These are phyloP conservation scores for Torymus tubicola DNA, from an alignment of 2,888 invertebrate genomes.

Conservation along the genomic window DNA sequence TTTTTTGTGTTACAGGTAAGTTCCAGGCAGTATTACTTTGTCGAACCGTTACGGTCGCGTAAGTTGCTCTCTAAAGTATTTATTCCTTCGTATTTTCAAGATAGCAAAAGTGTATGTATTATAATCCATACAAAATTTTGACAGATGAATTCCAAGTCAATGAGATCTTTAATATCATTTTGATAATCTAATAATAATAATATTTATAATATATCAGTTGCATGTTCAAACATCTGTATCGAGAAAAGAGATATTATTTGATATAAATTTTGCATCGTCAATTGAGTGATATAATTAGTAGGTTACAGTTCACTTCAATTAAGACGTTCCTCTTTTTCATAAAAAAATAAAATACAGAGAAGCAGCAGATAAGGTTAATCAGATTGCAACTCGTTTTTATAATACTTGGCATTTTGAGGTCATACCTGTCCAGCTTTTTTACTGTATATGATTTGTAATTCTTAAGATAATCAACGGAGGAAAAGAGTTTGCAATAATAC, in stretches of 20 bases:
- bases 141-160: too few species aligned
- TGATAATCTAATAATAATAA: too few species aligned
- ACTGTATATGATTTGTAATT: conserved; percentile 39
- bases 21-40: neutral
- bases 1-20: conserved; percentile 25
- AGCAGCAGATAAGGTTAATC: conserved; percentile 26
- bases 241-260: too few species aligned
- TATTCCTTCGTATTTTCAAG: neutral
- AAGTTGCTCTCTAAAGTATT: neutral
- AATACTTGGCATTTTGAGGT: conserved; percentile 42
- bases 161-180: too few species aligned
- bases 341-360: conserved; percentile 15
- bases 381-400: conserved; percentile 20
- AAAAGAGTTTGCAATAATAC: conserved; percentile 25
- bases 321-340: conserved; percentile 14
- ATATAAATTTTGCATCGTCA: too few species aligned
- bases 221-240: too few species aligned
- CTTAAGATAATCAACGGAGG: conserved; percentile 33
- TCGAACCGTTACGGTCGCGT: neutral
- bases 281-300: too few species aligned
- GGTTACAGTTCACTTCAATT: neutral
- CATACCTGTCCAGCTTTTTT: conserved; percentile 32
- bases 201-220: too few species aligned
- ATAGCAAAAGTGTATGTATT: neutral
- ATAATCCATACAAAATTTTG: too few species aligned